A percentile compares a stretch with the other conserved stretches of the same genome.
Evolutionary conservation across 1,140 invertebrate genomes (phyloP).

Genomic region (Drosophila navojoa): DNA sequence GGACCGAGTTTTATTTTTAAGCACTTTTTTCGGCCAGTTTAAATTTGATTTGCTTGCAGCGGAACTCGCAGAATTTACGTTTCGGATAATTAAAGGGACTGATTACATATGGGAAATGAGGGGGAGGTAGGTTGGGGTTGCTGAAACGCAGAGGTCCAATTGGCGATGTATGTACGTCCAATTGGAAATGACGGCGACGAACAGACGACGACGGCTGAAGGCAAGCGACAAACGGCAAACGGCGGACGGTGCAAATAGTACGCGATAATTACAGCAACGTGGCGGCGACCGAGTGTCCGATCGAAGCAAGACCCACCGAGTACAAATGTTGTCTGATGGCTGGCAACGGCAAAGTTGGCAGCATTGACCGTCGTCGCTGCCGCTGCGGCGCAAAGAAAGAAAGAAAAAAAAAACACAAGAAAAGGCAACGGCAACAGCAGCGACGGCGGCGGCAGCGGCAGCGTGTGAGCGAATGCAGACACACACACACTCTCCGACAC

Average conservation of each 20-base stretch:
- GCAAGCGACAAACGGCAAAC: neutral
- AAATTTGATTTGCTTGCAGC: conserved; percentile 42
- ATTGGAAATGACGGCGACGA: conserved; percentile 33
- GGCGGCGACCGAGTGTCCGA: conserved; percentile 64
- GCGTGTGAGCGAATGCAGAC: conserved; percentile 45
- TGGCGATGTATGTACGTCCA: conserved; percentile 20
- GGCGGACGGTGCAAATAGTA: conserved; percentile 22
- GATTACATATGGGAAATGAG: neutral
- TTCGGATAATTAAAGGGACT: conserved; percentile 49
- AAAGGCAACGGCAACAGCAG: conserved; percentile 21
- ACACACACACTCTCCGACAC: conserved; percentile 2
- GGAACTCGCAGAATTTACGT: conserved; percentile 5
- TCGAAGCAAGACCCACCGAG: conserved; percentile 80
- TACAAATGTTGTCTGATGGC: conserved; percentile 82
- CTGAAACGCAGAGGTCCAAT: conserved; percentile 15
- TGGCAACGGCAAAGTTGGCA: conserved; percentile 76
- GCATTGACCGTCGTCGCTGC: conserved; percentile 75
- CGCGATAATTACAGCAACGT: conserved; percentile 56
- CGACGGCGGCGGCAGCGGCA: conserved; percentile 24
- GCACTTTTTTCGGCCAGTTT: conserved; percentile 44
- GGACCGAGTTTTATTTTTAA: conserved; percentile 60
- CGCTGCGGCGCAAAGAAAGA: conserved; percentile 50
- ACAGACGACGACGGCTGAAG: neutral
- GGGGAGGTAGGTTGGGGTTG: too few species aligned
- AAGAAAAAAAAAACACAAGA: conserved; percentile 62